Percentiles rank a stretch among this genome's conserved stretches.
Conservation (phyloP, 92 coral and sea anemone genomes). For the Phenganax subtilis region DNA sequence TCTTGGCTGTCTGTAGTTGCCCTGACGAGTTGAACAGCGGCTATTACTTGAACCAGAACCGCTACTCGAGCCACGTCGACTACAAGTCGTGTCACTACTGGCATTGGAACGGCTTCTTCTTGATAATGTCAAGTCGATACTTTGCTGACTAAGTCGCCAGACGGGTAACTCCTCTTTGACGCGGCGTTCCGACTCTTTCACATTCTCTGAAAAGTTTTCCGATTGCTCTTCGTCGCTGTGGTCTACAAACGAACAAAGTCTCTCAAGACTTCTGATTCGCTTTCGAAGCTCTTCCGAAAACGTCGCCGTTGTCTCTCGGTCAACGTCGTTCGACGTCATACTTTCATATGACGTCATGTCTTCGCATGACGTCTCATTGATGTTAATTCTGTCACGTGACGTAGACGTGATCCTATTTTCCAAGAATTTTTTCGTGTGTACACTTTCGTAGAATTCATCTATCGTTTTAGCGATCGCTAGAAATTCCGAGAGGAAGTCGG, state of each 20-base stretch:
- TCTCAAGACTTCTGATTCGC: conserved; percentile 31
- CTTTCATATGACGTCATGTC: conserved; percentile 9
- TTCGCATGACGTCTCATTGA: neutral
- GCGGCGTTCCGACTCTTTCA: neutral
- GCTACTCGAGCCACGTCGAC: conserved; percentile 22
- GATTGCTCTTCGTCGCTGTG: conserved; percentile 30
- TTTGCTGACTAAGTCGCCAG: conserved; percentile 35
- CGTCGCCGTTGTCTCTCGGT: neutral
- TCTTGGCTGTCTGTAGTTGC: neutral
- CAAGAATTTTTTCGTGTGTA: conserved; percentile 17
- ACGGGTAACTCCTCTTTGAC: conserved; percentile 23
- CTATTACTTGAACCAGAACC: conserved; percentile 32
- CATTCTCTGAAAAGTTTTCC: neutral
- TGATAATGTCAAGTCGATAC: conserved; percentile 17
- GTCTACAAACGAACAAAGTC: conserved; percentile 30
- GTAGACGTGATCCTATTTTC: conserved; percentile 15
- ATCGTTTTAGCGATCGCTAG: conserved; percentile 17
- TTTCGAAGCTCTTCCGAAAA: conserved; percentile 33
- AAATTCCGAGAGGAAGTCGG: conserved; percentile 31
- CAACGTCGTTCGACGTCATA: too few relatives aligned
- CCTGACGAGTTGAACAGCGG: conserved; percentile 24
- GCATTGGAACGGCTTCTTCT: conserved; percentile 26
- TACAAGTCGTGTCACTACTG: conserved; percentile 6
- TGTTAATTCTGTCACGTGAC: conserved; percentile 11
- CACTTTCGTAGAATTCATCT: conserved; percentile 35